Evolutionary conservation across 2,888 invertebrate genomes (phyloP).

Genomic region (Loripinus fragilis): DNA sequence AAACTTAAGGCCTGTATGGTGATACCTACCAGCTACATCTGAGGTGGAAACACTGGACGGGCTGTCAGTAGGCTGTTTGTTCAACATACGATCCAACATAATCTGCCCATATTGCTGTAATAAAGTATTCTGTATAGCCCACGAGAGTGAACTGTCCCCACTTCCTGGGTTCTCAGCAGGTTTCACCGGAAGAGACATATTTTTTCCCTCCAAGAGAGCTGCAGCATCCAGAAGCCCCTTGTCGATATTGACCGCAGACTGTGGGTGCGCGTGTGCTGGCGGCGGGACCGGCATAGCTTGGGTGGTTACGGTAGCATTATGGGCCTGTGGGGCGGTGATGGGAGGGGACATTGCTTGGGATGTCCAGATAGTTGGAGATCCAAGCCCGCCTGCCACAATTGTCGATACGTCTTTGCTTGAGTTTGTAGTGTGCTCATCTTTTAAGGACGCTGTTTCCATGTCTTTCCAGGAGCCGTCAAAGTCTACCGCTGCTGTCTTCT

Average conservation of each 20-base stretch:
- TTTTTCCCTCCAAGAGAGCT: slow-evolving; percentile 44
- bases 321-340: slow-evolving; percentile 1
- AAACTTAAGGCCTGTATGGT: no score
- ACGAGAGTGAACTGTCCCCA: slow-evolving; percentile 40
- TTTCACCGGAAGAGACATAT: slow-evolving; percentile 43
- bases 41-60: slow-evolving; percentile 36
- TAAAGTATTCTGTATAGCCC: slow-evolving; percentile 48
- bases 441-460: background rate
- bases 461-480: background rate
- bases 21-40: slow-evolving; percentile 43
- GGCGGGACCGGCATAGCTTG: slow-evolving; percentile 45
- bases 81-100: slow-evolving; percentile 58
- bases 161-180: slow-evolving; percentile 29
- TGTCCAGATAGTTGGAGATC: background rate
- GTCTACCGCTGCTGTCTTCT: background rate
- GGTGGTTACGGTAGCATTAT: background rate
- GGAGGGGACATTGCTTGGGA: background rate
- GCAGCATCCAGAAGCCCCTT: slow-evolving; percentile 57
- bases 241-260: slow-evolving; percentile 49
- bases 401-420: background rate
- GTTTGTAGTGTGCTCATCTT: background rate
- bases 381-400: background rate
- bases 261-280: slow-evolving; percentile 56
- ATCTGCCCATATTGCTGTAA: slow-evolving; percentile 59
- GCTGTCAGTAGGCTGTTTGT: slow-evolving; percentile 32